phyloP scores from a whole-genome alignment of 2,113 vertebrate species.

The Callaeas wilsoni region DNA sequence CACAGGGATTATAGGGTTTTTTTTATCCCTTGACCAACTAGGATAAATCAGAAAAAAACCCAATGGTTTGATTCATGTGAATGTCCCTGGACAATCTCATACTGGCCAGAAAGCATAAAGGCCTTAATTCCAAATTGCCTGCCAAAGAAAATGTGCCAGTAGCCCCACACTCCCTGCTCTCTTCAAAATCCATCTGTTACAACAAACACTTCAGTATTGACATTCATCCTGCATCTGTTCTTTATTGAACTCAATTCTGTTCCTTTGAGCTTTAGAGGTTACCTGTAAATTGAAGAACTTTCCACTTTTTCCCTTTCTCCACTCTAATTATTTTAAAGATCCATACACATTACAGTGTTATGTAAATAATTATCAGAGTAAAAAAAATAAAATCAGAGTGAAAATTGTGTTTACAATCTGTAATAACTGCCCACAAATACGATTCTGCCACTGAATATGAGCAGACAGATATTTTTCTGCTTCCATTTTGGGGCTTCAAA shows the following conservation, averaged over 20 bases:
- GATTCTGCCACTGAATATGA: background rate
- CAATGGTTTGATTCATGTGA: background rate
- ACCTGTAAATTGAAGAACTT: background rate
- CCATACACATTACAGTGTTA: background rate
- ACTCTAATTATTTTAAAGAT: background rate
- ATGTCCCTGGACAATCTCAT: background rate
- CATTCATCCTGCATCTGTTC: background rate
- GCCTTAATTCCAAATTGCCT: background rate
- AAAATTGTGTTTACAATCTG: background rate
- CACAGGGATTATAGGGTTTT: background rate
- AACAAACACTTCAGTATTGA: background rate
- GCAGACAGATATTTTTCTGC: background rate
- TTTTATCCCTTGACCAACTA: background rate
- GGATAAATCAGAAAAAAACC: background rate
- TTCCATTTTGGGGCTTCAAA: background rate
- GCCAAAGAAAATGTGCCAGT: background rate
- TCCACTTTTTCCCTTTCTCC: background rate
- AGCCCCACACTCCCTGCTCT: background rate
- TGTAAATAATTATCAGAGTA: background rate
- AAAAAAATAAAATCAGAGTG: background rate
- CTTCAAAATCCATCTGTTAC: conserved; percentile 18
- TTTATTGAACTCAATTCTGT: background rate
- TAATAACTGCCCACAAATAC: background rate
- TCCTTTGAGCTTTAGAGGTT: background rate
- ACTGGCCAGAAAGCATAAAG: background rate